Base-by-base conservation (phyloP, 2,113 vertebrate species). In the Abramis brama region DNA sequence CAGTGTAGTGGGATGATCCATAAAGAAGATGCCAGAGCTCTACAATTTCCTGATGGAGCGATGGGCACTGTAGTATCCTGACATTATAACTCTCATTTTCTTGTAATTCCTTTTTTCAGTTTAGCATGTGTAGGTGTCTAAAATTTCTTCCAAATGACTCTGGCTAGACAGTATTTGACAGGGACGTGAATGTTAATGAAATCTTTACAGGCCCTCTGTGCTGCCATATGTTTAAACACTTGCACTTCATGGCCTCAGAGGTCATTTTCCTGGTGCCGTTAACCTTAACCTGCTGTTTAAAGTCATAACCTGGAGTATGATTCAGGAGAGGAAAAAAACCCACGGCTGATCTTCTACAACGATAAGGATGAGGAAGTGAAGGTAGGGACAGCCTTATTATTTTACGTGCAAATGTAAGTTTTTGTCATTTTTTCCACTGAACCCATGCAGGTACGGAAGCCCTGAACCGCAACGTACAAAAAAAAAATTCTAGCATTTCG, bases 1-100 rank as follows among this genome's bases (percentile, higher is more conserved):
- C 86, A 95, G 95, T 85, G 92, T 96, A 82, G 94, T 95, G 6
- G 95, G 95, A 93, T 96, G 95, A 95, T 84, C 91, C 85, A 96
- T 96, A 89, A 96, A 96, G 93, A 95, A 95, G 85, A 92, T 95
- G 93, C 95, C 95, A 0, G 95, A 94, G 89, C 94, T 96, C 88
- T 86, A 94, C 86, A 91, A 91, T 55, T 96, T 96, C 85, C 93
- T 96, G 39, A 84, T 95, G 95, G 93, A 96, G 90, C 92, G 91
- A 59, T 92, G 23, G 91, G 95, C 93, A 88, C 89, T 96, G 59
- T 96, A 96, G 95, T 96, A 96, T 96, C 95, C 95, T 95, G 88
- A 71, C 43, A 50, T 27, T 82, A 62, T 50, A 13, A 13, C 17
- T 10, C 13, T 77, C 27, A 19, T 27, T 70, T 43, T 74, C n/a